phyloP scores from a whole-genome alignment of 37 sponge, comb jelly and placozoan genomes.

The Haliclona indistincta region DNA sequence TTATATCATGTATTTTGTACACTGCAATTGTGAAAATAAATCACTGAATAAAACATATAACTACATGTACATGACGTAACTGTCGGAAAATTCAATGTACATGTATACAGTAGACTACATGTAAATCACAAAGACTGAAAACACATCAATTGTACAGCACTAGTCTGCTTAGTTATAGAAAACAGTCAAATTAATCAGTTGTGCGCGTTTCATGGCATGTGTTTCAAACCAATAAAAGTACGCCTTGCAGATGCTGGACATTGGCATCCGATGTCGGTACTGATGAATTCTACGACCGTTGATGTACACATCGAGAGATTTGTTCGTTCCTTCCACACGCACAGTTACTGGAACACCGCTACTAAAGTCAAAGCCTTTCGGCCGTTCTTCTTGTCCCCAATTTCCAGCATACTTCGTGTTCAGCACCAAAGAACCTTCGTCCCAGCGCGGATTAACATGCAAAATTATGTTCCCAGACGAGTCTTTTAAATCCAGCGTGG shows the following conservation, averaged over 20 bases:
- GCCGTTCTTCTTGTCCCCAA: constrained; percentile 2
- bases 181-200: too few relatives aligned
- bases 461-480: neutral
- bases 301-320: neutral
- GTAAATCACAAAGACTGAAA: too few relatives aligned
- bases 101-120: too few relatives aligned
- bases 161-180: too few relatives aligned
- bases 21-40: too few relatives aligned
- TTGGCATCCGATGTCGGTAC: neutral
- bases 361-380: constrained; percentile 4
- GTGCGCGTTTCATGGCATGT: too few relatives aligned
- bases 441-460: constrained; percentile 9
- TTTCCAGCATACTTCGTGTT: neutral
- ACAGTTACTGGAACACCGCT: constrained; percentile 1
- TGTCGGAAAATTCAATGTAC: too few relatives aligned
- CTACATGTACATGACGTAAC: too few relatives aligned
- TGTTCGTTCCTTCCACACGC: neutral
- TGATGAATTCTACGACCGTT: neutral
- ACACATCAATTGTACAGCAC: too few relatives aligned
- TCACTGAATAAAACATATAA: too few relatives aligned
- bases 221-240: neutral
- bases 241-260: neutral
- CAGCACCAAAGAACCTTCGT: neutral
- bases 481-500: neutral
- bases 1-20: too few relatives aligned